These are phyloP conservation scores for Hirtodrosophila alboralis DNA, from an alignment of 2,888 invertebrate species.

Conservation along the genomic window DNA sequence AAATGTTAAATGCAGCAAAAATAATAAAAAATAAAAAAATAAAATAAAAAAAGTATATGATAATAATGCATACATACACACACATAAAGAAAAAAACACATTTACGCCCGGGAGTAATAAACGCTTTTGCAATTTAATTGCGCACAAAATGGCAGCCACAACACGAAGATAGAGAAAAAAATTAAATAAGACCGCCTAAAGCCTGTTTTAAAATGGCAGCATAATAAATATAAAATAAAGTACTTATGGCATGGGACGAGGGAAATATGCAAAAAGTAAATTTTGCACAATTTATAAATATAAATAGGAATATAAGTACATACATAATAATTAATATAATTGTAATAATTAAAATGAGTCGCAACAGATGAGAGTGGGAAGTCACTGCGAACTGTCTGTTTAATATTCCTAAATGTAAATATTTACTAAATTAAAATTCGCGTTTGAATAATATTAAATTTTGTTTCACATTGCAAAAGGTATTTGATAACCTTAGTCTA, in stretches of 20 bases:
- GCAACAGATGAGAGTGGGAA: too few relatives aligned
- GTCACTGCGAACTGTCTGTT: too few relatives aligned
- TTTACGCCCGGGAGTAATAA: slow-evolving; percentile 71
- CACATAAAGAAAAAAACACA: too few relatives aligned
- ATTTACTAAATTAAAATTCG: too few relatives aligned
- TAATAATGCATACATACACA: slow-evolving; percentile 26
- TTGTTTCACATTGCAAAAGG: too few relatives aligned
- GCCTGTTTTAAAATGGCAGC: slow-evolving; percentile 45
- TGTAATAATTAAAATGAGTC: too few relatives aligned
- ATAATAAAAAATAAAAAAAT: slow-evolving; percentile 15
- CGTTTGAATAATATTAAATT: too few relatives aligned
- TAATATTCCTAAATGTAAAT: too few relatives aligned
- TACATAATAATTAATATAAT: not conserved
- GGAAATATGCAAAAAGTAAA: slow-evolving; percentile 2
- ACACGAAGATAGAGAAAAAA: slow-evolving; percentile 11
- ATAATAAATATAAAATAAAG: slow-evolving; percentile 69
- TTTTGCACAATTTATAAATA: slow-evolving; percentile 13
- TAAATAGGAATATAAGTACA: not conserved
- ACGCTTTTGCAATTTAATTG: slow-evolving; percentile 78
- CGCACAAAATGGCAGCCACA: slow-evolving; percentile 51
- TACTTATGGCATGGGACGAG: slow-evolving; percentile 5
- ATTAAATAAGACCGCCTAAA: slow-evolving; percentile 42
- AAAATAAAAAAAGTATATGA: slow-evolving; percentile 50
- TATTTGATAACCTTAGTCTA: too few relatives aligned
- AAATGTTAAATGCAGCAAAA: slow-evolving; percentile 38